A percentile compares a stretch with the other conserved stretches of the same genome.
Conservation (phyloP, 2,113 vertebrate species). For the Danio rerio region GRCz12tu NC_133176.1:45019501-45020000, state of each 20-base stretch:
- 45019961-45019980: no score
- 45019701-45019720: not conserved
- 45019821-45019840: no score
- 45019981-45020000: no score
- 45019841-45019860: no score
- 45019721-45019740: not conserved
- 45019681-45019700: not conserved
- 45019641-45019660: not conserved
- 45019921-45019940: no score
- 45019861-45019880: no score
- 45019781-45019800: no score
- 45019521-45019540: no score
- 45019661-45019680: not conserved
- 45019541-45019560: not conserved
- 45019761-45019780: not conserved
- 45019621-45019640: not conserved
- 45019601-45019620: not conserved
- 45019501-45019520: not conserved
- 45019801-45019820: no score
- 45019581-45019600: not conserved
- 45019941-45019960: no score
- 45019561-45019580: not conserved
- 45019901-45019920: no score
- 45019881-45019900: no score
- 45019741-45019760: not conserved